Percentiles rank a stretch among this genome's conserved stretches.
phyloP scores from a whole-genome alignment of 23 tunicate species.

The Oikopleura albicans region DNA sequence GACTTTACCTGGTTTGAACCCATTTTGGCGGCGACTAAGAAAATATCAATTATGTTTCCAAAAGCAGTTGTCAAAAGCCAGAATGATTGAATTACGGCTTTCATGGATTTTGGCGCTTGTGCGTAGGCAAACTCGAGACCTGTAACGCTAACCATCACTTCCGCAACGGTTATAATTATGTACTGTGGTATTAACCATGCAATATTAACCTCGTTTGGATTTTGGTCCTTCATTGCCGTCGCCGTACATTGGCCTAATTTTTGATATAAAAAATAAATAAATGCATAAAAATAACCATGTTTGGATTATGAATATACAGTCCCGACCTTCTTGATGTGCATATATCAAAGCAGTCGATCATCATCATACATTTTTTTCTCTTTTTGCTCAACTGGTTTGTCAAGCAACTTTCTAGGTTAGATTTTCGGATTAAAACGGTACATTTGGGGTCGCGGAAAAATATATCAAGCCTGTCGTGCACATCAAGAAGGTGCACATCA shows the following conservation, averaged over 20 bases:
- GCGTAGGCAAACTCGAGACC: conserved; percentile 89
- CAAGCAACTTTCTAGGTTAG: too few relatives aligned
- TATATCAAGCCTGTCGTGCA: too few relatives aligned
- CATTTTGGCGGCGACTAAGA: conserved; percentile 2
- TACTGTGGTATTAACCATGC: conserved; percentile 96
- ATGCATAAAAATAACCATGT: too few relatives aligned
- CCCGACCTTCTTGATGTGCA: too few relatives aligned
- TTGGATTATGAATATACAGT: too few relatives aligned
- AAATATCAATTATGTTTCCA: not conserved
- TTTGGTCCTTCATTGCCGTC: conserved; percentile 27
- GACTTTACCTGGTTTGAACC: not conserved
- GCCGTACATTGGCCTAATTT: not conserved
- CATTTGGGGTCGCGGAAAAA: too few relatives aligned
- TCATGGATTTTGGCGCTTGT: conserved; percentile 28
- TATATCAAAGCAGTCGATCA: too few relatives aligned
- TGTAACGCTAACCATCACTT: conserved; percentile 76
- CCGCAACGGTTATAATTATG: conserved; percentile 73
- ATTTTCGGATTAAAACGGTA: too few relatives aligned
- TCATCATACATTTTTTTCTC: too few relatives aligned
- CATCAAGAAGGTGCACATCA: too few relatives aligned
- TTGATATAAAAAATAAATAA: too few relatives aligned
- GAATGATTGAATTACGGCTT: not conserved
- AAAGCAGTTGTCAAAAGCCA: conserved; percentile 17
- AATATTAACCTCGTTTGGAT: conserved; percentile 56
- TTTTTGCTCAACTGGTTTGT: too few relatives aligned